A percentile compares a stretch with the other conserved stretches of the same genome.
Evolutionary conservation across 2,113 vertebrate genomes (phyloP).

Genomic region (Myxocyprinus asiaticus): DNA sequence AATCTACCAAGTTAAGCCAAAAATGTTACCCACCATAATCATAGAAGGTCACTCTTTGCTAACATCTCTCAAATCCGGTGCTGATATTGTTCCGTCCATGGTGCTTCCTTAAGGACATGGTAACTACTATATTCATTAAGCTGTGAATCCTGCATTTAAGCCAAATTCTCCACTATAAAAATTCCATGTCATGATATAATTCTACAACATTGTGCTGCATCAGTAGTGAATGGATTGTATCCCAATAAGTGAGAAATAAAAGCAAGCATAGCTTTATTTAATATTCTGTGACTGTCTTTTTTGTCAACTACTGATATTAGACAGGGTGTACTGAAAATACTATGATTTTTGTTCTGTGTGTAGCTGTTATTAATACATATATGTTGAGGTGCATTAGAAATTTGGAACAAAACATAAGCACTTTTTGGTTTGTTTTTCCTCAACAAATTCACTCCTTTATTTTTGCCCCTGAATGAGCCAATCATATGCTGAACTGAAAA

Average conservation of each 20-base stretch:
- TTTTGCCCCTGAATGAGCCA: conserved; percentile 13
- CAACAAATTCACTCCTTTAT: conserved; percentile 12
- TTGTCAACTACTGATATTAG: too few species aligned
- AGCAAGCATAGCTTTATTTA: conserved; percentile 8
- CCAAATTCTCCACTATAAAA: not conserved
- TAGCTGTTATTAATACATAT: too few species aligned
- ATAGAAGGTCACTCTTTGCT: not conserved
- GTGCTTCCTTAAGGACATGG: conserved; percentile 23
- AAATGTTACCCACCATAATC: not conserved
- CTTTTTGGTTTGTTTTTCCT: not conserved
- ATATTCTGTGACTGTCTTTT: not conserved
- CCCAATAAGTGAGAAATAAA: conserved; percentile 30
- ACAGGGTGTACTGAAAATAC: too few species aligned
- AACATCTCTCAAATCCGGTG: not conserved
- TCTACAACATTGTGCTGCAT: conserved; percentile 19
- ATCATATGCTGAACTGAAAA: conserved; percentile 15
- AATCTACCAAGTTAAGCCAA: not conserved
- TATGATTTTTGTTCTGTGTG: too few species aligned
- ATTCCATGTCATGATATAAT: not conserved
- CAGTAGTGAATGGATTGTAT: conserved; percentile 20
- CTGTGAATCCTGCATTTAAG: not conserved
- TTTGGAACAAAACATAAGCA: too few species aligned
- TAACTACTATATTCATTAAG: not conserved
- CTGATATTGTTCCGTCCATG: not conserved
- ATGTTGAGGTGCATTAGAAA: too few species aligned